Evolutionary conservation across 2,113 vertebrate species (phyloP).

Genomic region (Myrmecophaga tridactyla): DNA sequence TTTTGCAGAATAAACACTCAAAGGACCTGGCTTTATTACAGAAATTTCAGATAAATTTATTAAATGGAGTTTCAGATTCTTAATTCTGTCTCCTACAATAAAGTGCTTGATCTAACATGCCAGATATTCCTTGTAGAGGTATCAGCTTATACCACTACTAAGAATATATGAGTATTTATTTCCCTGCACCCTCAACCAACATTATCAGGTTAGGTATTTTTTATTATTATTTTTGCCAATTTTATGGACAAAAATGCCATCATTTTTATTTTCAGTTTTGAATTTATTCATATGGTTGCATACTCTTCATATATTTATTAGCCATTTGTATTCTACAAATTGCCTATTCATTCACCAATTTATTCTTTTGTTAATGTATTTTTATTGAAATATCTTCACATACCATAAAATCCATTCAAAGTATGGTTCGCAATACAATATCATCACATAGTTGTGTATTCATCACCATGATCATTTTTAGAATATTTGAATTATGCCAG

Average conservation of each 20-base stretch:
- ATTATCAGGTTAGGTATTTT: background rate
- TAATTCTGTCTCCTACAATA: background rate
- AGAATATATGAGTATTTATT: background rate
- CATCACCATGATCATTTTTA: too few relatives aligned
- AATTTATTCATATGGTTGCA: background rate
- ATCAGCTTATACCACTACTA: background rate
- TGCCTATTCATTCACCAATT: background rate
- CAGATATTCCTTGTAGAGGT: background rate
- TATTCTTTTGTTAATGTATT: too few relatives aligned
- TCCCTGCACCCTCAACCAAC: background rate
- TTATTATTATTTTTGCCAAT: background rate
- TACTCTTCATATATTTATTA: background rate
- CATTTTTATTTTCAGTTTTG: constrained; percentile 8
- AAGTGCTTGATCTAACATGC: background rate
- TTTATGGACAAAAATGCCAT: background rate
- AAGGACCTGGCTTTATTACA: background rate
- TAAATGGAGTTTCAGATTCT: background rate
- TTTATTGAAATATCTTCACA: too few relatives aligned
- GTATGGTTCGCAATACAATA: too few relatives aligned
- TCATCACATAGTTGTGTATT: too few relatives aligned
- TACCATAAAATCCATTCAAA: too few relatives aligned
- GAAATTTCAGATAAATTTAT: background rate
- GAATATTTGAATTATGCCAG: too few relatives aligned
- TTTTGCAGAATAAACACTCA: background rate
- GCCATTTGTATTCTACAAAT: background rate